phyloP scores from a whole-genome alignment of 2,797 vertebrate genomes.

The Graptemys geographica region DNA sequence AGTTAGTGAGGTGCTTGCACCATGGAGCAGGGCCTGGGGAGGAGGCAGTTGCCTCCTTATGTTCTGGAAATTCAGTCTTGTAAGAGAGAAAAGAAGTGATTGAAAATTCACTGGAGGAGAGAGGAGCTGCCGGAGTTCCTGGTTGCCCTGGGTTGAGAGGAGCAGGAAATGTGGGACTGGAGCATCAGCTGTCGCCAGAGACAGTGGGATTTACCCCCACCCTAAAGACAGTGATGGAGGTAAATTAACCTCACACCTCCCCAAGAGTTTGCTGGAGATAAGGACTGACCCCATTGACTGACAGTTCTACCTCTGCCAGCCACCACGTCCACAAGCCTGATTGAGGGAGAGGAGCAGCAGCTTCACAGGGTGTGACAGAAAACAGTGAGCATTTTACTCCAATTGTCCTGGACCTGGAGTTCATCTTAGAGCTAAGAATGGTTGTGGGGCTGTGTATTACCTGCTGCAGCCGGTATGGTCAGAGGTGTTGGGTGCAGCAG shows the following conservation, averaged over 20 bases:
- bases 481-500: fast-evolving
- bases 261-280: fast-evolving
- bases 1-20: fast-evolving
- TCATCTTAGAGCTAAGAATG: neutral
- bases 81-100: neutral
- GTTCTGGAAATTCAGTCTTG: fast-evolving
- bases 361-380: neutral
- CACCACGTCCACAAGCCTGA: neutral
- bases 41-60: fast-evolving
- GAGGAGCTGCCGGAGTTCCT: too few species aligned
- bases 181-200: fast-evolving
- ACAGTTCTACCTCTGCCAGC: neutral
- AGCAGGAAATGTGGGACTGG: neutral
- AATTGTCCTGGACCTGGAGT: neutral
- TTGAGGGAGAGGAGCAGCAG: neutral
- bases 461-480: neutral
- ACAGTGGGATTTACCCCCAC: fast-evolving
- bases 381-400: neutral
- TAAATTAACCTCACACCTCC: neutral
- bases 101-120: fast-evolving
- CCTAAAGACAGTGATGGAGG: neutral
- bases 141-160: fast-evolving
- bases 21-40: neutral
- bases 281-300: neutral
- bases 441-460: neutral